Conservation (phyloP, 2,797 vertebrate genomes). For the Nannoperca obscura region DNA sequence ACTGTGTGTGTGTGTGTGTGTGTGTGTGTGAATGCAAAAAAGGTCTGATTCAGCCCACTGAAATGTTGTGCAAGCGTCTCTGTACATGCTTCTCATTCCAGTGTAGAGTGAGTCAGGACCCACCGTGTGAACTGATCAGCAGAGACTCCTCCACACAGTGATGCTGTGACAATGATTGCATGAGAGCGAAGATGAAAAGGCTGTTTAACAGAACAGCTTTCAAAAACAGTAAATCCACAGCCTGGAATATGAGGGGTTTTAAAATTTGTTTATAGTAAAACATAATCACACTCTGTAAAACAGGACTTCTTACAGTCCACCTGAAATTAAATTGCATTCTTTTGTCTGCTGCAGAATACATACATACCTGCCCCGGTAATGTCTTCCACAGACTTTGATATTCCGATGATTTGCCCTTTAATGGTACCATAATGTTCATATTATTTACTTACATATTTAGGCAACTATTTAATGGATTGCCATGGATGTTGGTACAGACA, state of each 20-base stretch:
- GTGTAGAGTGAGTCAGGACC: conserved; percentile 62
- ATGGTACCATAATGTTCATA: background rate
- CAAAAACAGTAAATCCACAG: background rate
- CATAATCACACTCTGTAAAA: background rate
- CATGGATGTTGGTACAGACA: background rate
- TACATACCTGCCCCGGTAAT: background rate
- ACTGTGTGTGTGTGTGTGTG: conserved; percentile 10
- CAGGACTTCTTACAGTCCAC: background rate
- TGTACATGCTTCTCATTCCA: conserved; percentile 71
- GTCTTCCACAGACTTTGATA: background rate
- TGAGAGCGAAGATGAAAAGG: conserved; percentile 26
- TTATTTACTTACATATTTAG: background rate
- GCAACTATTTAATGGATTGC: background rate
- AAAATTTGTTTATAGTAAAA: too few species aligned
- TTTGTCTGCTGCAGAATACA: background rate
- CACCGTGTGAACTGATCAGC: conserved; percentile 39
- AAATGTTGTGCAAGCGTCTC: conserved; percentile 70
- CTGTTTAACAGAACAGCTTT: conserved; percentile 20
- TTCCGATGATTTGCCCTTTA: background rate
- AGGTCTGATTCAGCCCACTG: conserved; percentile 60
- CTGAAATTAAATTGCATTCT: background rate
- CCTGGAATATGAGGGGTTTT: background rate
- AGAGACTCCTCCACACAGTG: conserved; percentile 59
- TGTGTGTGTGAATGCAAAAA: conserved; percentile 15
- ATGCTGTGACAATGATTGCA: conserved; percentile 43